Conservation (phyloP, 2,797 vertebrate genomes). For the Catharus ustulatus region DNA sequence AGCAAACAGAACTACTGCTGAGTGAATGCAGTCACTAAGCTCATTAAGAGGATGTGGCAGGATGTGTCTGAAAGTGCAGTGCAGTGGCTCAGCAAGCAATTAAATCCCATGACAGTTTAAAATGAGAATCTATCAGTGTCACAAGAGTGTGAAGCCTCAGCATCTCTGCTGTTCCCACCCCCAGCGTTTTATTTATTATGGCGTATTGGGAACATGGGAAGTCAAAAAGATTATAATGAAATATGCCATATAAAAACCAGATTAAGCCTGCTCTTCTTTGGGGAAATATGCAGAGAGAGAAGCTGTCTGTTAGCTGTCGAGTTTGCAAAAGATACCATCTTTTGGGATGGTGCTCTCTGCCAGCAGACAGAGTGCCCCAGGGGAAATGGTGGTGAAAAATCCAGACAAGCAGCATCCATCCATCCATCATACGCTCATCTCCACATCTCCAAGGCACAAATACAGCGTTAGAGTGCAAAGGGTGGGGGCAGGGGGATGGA, state of each 20-base stretch:
- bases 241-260: constrained; percentile 78
- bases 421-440: constrained; percentile 79
- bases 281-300: constrained; percentile 80
- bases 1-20: constrained; percentile 73
- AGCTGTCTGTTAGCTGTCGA: constrained; percentile 83
- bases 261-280: constrained; percentile 82
- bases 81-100: constrained; percentile 77
- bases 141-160: constrained; percentile 72
- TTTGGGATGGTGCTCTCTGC: constrained; percentile 79
- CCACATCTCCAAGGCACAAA: constrained; percentile 73
- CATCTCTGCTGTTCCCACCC: constrained; percentile 67
- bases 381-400: constrained; percentile 81
- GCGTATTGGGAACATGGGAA: constrained; percentile 69
- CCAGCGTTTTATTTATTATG: constrained; percentile 67
- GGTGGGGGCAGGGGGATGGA: constrained; percentile 55
- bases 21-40: constrained; percentile 75
- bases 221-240: constrained; percentile 80
- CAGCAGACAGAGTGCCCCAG: constrained; percentile 79
- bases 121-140: constrained; percentile 78
- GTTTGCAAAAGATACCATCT: constrained; percentile 84
- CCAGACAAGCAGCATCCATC: constrained; percentile 80
- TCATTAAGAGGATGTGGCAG: constrained; percentile 80
- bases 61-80: constrained; percentile 75
- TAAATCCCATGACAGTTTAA: constrained; percentile 83
- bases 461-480: constrained; percentile 59